These are phyloP conservation scores for Megamerina dolium DNA, from an alignment of 2,888 invertebrate genomes.

Conservation along the genomic window DNA sequence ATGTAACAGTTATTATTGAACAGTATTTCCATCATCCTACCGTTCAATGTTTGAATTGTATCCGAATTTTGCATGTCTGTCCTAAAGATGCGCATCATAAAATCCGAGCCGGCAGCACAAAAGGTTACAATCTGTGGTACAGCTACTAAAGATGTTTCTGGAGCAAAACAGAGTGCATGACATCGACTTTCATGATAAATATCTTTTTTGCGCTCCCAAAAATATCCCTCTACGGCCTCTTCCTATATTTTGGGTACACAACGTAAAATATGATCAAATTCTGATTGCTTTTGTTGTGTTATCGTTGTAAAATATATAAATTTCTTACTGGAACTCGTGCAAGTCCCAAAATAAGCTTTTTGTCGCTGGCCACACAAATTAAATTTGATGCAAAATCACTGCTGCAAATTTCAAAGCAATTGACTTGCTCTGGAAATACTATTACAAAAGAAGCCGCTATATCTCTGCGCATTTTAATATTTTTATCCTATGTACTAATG, in stretches of 20 bases:
- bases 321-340: slow-evolving; percentile 55
- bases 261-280: too few species aligned
- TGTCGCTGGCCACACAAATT: slow-evolving; percentile 55
- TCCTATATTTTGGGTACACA: too few species aligned
- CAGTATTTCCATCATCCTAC: slow-evolving; percentile 23
- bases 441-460: slow-evolving; percentile 49
- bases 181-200: slow-evolving; percentile 55
- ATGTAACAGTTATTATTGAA: neutral
- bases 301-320: neutral
- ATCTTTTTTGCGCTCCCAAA: slow-evolving; percentile 54
- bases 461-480: slow-evolving; percentile 30
- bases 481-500: neutral
- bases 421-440: slow-evolving; percentile 53
- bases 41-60: slow-evolving; percentile 45
- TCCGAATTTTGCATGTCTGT: slow-evolving; percentile 53
- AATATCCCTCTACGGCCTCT: slow-evolving; percentile 54
- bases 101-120: slow-evolving; percentile 54
- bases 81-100: slow-evolving; percentile 53
- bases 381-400: slow-evolving; percentile 62
- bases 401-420: slow-evolving; percentile 56
- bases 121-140: slow-evolving; percentile 53
- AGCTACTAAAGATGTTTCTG: slow-evolving; percentile 56
- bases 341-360: slow-evolving; percentile 55
- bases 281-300: neutral
- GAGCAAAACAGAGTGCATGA: slow-evolving; percentile 56